Conservation (phyloP, 1,140 invertebrate species). For the Cydia amplana region DNA sequence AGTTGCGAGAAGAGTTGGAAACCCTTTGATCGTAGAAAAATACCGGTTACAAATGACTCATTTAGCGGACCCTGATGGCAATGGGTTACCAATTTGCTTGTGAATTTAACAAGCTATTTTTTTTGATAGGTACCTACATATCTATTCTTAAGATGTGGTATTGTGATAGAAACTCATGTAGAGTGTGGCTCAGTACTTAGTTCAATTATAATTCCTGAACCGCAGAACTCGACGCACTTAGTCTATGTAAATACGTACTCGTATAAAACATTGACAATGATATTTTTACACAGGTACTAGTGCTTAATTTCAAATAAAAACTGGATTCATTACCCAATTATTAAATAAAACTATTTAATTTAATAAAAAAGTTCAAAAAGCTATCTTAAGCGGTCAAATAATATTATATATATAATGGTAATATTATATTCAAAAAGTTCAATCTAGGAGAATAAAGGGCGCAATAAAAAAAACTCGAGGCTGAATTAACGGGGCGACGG, state of each 20-base stretch:
- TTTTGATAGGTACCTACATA: neutral
- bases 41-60: neutral
- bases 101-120: neutral
- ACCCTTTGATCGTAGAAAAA: neutral
- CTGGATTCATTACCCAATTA: neutral
- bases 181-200: too few species aligned
- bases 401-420: too few species aligned
- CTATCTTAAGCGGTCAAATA: neutral
- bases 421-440: slow-evolving; percentile 36
- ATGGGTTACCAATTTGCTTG: neutral
- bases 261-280: too few species aligned
- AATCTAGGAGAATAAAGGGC: slow-evolving; percentile 38
- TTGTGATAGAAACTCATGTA: too few species aligned
- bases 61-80: neutral
- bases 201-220: too few species aligned
- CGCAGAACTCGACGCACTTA: too few species aligned
- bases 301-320: neutral
- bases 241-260: too few species aligned
- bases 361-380: neutral
- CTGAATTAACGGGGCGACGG: slow-evolving; percentile 58
- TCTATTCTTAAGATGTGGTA: too few species aligned
- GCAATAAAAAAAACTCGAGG: slow-evolving; percentile 51
- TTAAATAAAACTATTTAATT: neutral
- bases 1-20: neutral
- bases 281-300: too few species aligned